Percentiles rank a stretch among this genome's conserved stretches.
Conservation (phyloP, 2,888 invertebrate genomes). For the Apocheima hispidaria region DNA sequence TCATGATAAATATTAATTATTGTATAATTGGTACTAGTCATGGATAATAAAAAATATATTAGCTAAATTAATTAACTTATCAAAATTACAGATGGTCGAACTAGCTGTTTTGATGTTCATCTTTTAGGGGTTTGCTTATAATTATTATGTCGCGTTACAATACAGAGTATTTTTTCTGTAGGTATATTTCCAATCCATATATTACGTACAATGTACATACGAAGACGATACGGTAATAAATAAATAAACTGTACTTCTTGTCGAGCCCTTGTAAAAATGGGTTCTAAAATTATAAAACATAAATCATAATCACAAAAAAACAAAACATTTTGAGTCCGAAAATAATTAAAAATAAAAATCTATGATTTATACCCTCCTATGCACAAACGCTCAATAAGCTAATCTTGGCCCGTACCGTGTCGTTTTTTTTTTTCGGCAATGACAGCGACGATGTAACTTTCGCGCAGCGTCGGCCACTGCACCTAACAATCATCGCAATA, state of each 20-base stretch:
- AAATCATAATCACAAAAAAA: background rate
- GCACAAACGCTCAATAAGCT: too few relatives aligned
- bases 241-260: background rate
- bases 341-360: background rate
- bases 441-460: too few relatives aligned
- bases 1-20: background rate
- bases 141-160: too few relatives aligned
- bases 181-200: too few relatives aligned
- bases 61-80: background rate
- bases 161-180: too few relatives aligned
- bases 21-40: slow-evolving; percentile 8
- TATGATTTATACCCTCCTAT: too few relatives aligned
- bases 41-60: slow-evolving; percentile 13
- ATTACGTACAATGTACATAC: too few relatives aligned
- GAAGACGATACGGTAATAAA: too few relatives aligned
- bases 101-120: background rate
- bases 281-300: background rate
- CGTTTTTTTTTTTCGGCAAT: too few relatives aligned
- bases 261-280: background rate
- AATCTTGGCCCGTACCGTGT: too few relatives aligned
- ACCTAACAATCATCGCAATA: too few relatives aligned
- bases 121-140: background rate
- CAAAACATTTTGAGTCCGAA: background rate
- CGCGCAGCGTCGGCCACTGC: too few relatives aligned
- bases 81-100: background rate